Percentiles rank a stretch among this genome's conserved stretches.
phyloP scores from a whole-genome alignment of 2,113 vertebrate species.

The Platysteira castanea region DNA sequence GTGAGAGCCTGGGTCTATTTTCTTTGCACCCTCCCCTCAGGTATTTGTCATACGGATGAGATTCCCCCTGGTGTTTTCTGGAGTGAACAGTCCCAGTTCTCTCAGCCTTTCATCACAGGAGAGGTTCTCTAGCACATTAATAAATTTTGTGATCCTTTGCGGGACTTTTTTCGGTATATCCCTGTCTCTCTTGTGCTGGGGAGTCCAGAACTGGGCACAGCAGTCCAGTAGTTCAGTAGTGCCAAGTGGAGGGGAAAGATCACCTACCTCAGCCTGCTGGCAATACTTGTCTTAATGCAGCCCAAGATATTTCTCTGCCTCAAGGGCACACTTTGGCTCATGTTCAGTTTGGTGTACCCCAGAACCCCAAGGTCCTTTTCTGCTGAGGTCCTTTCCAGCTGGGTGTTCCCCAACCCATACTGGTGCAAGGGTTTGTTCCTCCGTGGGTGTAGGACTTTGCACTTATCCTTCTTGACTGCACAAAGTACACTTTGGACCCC shows the following conservation, averaged over 20 bases:
- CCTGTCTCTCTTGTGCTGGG: neutral
- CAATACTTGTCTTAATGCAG: neutral
- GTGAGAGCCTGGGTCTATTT: neutral
- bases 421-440: neutral
- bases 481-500: neutral
- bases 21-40: neutral
- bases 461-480: neutral
- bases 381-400: neutral
- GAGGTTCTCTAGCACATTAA: neutral
- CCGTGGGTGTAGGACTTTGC: neutral
- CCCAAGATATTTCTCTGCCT: neutral
- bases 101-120: neutral
- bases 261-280: neutral
- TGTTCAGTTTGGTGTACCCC: neutral
- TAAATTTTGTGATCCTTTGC: neutral
- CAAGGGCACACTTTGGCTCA: neutral
- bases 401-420: rapidly evolving
- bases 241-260: neutral
- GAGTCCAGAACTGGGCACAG: neutral
- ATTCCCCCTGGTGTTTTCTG: neutral
- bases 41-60: neutral
- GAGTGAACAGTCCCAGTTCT: neutral
- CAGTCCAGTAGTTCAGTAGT: neutral
- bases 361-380: neutral
- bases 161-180: neutral